Conservation (phyloP, 2,888 invertebrate genomes). For the Lapara coniferarum region DNA sequence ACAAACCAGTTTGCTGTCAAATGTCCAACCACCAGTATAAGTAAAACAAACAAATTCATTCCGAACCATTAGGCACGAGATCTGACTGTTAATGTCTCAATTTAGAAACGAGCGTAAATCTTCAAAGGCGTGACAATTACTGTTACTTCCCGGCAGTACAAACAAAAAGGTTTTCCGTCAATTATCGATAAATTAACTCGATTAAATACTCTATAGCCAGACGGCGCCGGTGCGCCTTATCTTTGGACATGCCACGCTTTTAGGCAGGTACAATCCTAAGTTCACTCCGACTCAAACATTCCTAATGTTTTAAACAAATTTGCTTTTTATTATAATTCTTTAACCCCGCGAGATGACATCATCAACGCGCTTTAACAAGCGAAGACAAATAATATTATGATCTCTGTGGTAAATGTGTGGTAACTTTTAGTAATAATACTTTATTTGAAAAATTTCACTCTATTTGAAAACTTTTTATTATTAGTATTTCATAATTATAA, state of each 20-base stretch:
- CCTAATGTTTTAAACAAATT: conserved; percentile 72
- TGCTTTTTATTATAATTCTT: conserved; percentile 73
- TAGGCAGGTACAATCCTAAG: conserved; percentile 75
- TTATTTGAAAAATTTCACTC: too few species aligned
- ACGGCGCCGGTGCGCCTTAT: conserved; percentile 80
- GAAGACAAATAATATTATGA: too few species aligned
- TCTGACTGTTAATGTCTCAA: conserved; percentile 83
- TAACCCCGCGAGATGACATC: conserved; percentile 35
- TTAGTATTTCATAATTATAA: too few species aligned
- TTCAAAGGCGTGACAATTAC: conserved; percentile 84
- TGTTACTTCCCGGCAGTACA: conserved; percentile 83
- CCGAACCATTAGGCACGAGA: conserved; percentile 83
- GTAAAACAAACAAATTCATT: conserved; percentile 82
- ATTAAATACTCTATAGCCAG: conserved; percentile 78
- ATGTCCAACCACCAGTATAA: conserved; percentile 72
- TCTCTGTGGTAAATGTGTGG: too few species aligned
- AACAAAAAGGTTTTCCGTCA: conserved; percentile 84
- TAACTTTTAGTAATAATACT: too few species aligned
- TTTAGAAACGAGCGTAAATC: conserved; percentile 84
- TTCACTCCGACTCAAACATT: conserved; percentile 66
- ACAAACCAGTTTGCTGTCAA: conserved; percentile 37
- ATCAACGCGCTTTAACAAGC: conserved; percentile 2
- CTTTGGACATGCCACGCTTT: conserved; percentile 81
- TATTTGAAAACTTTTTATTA: too few species aligned
- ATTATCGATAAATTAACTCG: conserved; percentile 84